Conservation (phyloP, 2,888 invertebrate genomes). For the Digitonthophagus gazella region DNA sequence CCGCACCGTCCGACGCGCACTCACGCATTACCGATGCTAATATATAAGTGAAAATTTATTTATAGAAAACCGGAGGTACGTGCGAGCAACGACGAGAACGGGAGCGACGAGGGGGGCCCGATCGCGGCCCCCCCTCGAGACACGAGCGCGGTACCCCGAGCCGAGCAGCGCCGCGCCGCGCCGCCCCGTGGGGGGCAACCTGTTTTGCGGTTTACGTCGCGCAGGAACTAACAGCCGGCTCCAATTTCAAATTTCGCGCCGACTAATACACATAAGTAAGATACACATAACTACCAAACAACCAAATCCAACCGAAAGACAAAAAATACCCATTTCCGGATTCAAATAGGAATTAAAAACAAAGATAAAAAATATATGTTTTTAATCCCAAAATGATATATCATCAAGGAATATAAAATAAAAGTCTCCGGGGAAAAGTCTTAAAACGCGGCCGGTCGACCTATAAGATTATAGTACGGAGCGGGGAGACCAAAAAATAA, state of each 20-base stretch:
- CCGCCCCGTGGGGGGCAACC: conserved; percentile 7
- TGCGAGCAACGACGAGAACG: not conserved
- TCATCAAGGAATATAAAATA: not conserved
- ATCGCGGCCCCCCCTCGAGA: not conserved
- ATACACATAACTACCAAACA: no score
- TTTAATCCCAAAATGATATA: no score
- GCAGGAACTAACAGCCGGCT: not conserved
- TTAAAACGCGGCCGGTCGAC: not conserved
- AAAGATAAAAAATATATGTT: no score
- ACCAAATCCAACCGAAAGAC: no score
- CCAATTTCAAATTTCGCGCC: not conserved
- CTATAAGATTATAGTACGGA: not conserved
- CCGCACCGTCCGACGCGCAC: not conserved
- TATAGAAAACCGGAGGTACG: conserved; percentile 7
- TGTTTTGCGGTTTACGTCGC: not conserved
- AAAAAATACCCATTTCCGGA: no score
- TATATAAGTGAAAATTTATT: conserved; percentile 17
- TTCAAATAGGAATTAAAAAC: not conserved
- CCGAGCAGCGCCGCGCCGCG: no score
- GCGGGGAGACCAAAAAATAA: not conserved
- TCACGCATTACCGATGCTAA: conserved; percentile 10
- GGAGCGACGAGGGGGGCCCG: not conserved
- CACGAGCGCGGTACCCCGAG: not conserved
- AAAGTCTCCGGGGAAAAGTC: no score
- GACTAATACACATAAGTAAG: no score